Evolutionary conservation across 2,797 vertebrate species (phyloP).

Genomic region (Dermochelys coriacea): DNA sequence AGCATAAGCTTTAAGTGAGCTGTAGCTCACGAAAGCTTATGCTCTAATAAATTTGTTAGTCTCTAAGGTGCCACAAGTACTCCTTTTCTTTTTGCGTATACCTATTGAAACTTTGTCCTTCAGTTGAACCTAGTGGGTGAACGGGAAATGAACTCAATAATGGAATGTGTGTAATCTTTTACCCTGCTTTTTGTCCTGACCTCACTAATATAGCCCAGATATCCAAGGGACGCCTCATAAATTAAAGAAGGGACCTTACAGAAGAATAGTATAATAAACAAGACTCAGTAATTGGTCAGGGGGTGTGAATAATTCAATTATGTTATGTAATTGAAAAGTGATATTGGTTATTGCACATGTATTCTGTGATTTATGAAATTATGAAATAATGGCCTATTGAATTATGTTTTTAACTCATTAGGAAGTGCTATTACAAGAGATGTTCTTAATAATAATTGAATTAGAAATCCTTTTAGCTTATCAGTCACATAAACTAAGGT

Average conservation of each 20-base stretch:
- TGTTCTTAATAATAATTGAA: neutral
- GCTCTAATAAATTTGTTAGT: too few species aligned
- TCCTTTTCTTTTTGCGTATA: too few species aligned
- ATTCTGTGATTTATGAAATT: neutral
- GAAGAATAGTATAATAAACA: neutral
- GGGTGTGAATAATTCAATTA: neutral
- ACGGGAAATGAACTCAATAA: neutral
- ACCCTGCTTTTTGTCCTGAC: neutral
- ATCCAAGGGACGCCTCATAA: neutral
- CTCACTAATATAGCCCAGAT: neutral
- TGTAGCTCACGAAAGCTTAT: too few species aligned
- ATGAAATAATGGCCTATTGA: neutral
- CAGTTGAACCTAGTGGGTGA: neutral
- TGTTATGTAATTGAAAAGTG: neutral
- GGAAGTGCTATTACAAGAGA: neutral
- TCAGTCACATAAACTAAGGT: neutral
- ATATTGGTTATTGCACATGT: neutral
- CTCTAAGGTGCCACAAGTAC: too few species aligned
- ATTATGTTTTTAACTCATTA: neutral
- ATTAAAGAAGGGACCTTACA: neutral
- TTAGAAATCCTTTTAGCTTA: neutral
- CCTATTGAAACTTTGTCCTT: neutral
- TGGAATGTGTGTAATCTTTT: neutral
- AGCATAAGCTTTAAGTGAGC: too few species aligned
- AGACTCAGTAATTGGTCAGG: neutral